These are phyloP conservation scores for Nesospiza acunhae DNA, from an alignment of 2,113 vertebrate species.

Conservation along the genomic window DNA sequence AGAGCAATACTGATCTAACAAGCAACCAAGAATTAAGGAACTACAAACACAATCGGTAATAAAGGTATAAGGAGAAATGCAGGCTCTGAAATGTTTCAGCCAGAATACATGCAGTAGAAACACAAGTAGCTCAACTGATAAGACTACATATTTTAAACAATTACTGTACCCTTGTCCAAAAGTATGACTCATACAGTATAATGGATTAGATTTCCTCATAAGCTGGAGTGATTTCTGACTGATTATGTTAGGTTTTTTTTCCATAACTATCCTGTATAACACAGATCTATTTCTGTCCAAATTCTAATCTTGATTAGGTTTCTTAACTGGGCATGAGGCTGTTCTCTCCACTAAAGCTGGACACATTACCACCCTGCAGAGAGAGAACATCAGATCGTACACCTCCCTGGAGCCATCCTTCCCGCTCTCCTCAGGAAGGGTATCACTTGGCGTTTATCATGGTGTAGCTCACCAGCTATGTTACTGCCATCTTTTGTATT, in stretches of 20 bases:
- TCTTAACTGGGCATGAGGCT: background rate
- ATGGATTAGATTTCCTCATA: background rate
- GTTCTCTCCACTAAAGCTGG: background rate
- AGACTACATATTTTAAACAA: background rate
- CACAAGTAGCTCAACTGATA: background rate
- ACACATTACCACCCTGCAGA: background rate
- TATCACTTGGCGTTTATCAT: background rate
- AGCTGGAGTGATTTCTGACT: background rate
- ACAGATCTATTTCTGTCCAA: background rate
- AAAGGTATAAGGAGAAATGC: background rate
- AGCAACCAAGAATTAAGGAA: background rate
- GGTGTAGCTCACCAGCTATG: background rate
- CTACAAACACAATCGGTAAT: background rate
- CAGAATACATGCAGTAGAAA: background rate
- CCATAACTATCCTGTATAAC: background rate
- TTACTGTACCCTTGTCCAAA: background rate
- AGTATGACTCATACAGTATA: background rate
- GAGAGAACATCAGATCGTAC: background rate
- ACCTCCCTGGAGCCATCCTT: accelerated
- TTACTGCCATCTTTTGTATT: background rate
- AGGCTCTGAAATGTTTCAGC: background rate
- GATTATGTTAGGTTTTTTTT: background rate
- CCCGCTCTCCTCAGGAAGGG: background rate
- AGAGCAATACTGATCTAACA: background rate
- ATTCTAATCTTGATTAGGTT: background rate